Evolutionary conservation across 2,113 vertebrate genomes (phyloP).

Genomic region (Larimichthys polyactis): DNA sequence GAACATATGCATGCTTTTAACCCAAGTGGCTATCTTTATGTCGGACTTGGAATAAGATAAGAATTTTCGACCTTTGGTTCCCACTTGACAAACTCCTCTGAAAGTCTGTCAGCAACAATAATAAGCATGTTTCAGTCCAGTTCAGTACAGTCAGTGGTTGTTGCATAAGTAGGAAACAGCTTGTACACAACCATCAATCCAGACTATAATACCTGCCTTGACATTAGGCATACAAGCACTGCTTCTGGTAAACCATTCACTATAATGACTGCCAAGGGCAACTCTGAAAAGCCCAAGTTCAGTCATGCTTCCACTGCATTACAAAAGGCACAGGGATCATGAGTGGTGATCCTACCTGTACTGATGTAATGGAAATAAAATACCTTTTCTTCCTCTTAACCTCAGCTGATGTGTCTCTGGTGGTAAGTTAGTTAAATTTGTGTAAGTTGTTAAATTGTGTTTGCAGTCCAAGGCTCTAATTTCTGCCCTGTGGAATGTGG

Average conservation of each 20-base stretch:
- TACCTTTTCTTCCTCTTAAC: background rate
- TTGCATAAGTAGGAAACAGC: constrained; percentile 21
- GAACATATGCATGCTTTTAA: background rate
- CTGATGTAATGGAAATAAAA: constrained; percentile 39
- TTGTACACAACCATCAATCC: constrained; percentile 13
- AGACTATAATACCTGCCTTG: constrained; percentile 31
- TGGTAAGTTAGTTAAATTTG: background rate
- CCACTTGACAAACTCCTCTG: constrained; percentile 2
- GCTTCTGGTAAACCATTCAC: constrained; percentile 42
- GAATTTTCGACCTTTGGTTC: constrained; percentile 33
- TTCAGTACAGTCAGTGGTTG: background rate
- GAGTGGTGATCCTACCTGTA: constrained; percentile 1
- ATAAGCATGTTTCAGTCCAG: background rate
- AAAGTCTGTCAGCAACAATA: background rate
- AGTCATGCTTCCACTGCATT: constrained; percentile 49
- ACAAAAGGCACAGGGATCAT: constrained; percentile 16
- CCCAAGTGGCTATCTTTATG: background rate
- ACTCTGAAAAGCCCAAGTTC: constrained; percentile 55
- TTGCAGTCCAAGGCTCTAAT: background rate
- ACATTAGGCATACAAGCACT: constrained; percentile 20
- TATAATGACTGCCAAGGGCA: constrained; percentile 40
- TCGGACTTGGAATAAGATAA: constrained; percentile 30
- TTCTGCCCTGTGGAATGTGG: constrained; percentile 33
- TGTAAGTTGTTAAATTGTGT: background rate
- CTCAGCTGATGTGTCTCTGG: background rate